Percentiles rank a stretch among this genome's conserved stretches.
Evolutionary conservation across 2,888 invertebrate species (phyloP).

Genomic region (Melanostoma mellinum): DNA sequence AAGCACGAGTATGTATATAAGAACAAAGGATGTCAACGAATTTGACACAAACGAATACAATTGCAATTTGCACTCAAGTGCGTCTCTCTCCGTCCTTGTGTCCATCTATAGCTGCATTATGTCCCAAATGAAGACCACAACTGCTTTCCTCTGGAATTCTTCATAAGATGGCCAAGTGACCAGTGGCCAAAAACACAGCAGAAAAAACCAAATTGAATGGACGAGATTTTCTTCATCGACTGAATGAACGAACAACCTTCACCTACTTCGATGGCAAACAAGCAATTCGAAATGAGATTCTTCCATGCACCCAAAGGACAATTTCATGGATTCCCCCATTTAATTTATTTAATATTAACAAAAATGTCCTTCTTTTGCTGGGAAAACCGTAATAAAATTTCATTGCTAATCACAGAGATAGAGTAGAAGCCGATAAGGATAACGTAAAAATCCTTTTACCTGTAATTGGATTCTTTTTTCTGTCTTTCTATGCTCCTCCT

Average conservation of each 20-base stretch:
- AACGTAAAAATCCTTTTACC: constrained; percentile 68
- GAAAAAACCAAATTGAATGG: constrained; percentile 32
- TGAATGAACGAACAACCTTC: constrained; percentile 45
- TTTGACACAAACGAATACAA: constrained; percentile 36
- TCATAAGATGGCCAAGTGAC: constrained; percentile 31
- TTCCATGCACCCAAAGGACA: constrained; percentile 31
- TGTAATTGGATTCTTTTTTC: constrained; percentile 67
- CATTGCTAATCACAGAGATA: constrained; percentile 64
- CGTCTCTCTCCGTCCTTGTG: constrained; percentile 17
- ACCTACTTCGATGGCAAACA: constrained; percentile 42
- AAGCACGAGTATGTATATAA: not conserved
- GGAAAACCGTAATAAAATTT: constrained; percentile 64
- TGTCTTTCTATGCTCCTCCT: not conserved
- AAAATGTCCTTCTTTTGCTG: constrained; percentile 56
- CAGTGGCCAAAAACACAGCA: constrained; percentile 11
- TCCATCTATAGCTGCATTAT: too few species aligned
- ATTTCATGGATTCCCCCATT: constrained; percentile 60
- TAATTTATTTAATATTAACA: constrained; percentile 70
- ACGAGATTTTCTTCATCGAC: constrained; percentile 35
- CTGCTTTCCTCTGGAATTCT: constrained; percentile 28
- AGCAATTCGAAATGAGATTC: constrained; percentile 36
- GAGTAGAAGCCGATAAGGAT: constrained; percentile 48
- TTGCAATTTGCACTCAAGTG: constrained; percentile 50
- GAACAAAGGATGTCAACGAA: constrained; percentile 51
- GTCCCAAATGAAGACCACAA: constrained; percentile 31